These are phyloP conservation scores for Origma solitaria DNA, from an alignment of 2,113 vertebrate species.

Conservation along the genomic window DNA sequence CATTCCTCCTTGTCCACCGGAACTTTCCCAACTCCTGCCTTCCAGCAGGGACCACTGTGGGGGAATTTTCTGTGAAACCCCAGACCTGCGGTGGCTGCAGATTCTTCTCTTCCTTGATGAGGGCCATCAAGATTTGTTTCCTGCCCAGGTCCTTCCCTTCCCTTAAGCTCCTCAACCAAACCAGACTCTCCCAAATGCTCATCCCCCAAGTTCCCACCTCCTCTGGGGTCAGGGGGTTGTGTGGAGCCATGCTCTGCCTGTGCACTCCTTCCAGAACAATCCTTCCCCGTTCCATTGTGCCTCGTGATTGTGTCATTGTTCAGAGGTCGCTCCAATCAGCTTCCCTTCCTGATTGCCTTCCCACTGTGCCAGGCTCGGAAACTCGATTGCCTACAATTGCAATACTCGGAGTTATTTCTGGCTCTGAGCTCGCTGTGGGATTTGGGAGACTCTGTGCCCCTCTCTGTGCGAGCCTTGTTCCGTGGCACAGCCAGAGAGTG, in stretches of 20 bases:
- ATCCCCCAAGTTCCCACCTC: neutral
- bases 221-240: neutral
- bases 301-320: slow-evolving; percentile 36
- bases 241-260: neutral
- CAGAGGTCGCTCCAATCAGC: slow-evolving; percentile 1
- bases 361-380: neutral
- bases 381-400: neutral
- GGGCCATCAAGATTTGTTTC: neutral
- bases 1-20: neutral
- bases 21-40: neutral
- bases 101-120: neutral
- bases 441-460: neutral
- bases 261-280: neutral
- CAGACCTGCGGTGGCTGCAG: neutral
- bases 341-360: slow-evolving; percentile 7
- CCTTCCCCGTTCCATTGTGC: neutral
- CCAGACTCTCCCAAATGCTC: neutral
- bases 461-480: neutral
- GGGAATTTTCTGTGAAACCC: neutral
- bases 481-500: neutral
- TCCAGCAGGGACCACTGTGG: neutral
- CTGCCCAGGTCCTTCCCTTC: neutral
- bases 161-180: neutral
- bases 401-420: slow-evolving; percentile 25
- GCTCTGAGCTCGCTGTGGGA: neutral